Conservation (phyloP, 2,797 vertebrate genomes). For the Sus cebifrons region DNA sequence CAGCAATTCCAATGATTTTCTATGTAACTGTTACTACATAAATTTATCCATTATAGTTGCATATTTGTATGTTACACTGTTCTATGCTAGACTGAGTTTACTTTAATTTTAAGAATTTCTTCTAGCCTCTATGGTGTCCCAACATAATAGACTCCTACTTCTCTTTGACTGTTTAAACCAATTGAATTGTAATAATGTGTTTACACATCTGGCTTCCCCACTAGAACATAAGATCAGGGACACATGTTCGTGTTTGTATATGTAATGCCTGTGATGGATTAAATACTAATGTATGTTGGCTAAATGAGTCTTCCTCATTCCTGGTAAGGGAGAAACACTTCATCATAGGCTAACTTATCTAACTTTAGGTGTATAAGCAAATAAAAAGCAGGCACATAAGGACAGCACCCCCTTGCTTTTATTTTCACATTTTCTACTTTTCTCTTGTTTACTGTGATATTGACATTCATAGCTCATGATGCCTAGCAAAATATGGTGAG, state of each 20-base stretch:
- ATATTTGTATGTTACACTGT: not conserved
- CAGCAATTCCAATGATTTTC: not conserved
- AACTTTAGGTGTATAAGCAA: not conserved
- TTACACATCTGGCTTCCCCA: not conserved
- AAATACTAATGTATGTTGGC: not conserved
- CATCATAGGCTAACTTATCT: not conserved
- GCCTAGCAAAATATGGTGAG: not conserved
- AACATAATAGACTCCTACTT: not conserved
- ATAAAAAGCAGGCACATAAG: not conserved
- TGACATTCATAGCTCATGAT: not conserved
- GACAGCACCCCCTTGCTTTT: not conserved
- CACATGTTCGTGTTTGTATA: not conserved
- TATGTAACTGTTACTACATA: not conserved
- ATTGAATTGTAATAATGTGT: not conserved
- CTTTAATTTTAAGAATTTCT: not conserved
- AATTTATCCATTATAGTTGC: not conserved
- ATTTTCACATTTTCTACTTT: conserved; percentile 20
- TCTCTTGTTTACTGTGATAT: not conserved
- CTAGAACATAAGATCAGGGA: not conserved
- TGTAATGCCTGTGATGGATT: not conserved
- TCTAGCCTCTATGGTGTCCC: not conserved
- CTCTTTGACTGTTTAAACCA: not conserved
- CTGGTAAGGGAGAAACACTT: not conserved
- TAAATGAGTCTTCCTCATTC: not conserved
- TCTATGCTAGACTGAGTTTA: not conserved